phyloP scores from a whole-genome alignment of 2,888 invertebrate species.

The Diadegma fenestrale region DNA sequence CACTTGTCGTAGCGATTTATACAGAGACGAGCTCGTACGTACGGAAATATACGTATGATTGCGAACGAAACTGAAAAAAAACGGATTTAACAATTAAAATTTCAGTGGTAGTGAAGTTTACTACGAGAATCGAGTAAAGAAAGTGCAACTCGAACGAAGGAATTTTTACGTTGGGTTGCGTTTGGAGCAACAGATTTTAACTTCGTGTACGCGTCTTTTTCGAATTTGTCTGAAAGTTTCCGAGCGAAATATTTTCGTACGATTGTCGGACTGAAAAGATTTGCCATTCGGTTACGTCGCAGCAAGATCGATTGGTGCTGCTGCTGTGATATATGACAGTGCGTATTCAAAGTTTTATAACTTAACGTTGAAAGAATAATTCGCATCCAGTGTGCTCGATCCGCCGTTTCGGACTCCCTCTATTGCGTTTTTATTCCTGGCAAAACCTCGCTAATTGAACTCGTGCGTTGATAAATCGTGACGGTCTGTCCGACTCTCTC shows the following conservation, averaged over 20 bases:
- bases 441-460: slow-evolving; percentile 53
- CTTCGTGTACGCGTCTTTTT: slow-evolving; percentile 13
- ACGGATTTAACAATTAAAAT: not conserved
- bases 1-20: not conserved
- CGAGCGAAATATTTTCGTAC: slow-evolving; percentile 35
- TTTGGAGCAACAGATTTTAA: not conserved
- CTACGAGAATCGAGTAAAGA: not conserved
- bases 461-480: slow-evolving; percentile 53
- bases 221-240: slow-evolving; percentile 20
- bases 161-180: not conserved
- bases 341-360: not conserved
- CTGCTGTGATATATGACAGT: not conserved
- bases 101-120: slow-evolving; percentile 1
- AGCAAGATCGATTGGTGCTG: not conserved
- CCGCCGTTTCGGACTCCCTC: slow-evolving; percentile 1
- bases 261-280: not conserved
- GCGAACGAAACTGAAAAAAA: not conserved
- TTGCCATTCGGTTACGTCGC: slow-evolving; percentile 12
- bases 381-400: not conserved
- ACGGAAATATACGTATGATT: not conserved
- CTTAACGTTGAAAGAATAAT: not conserved
- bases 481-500: slow-evolving; percentile 29
- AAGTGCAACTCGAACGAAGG: not conserved
- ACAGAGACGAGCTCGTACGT: not conserved
- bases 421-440: slow-evolving; percentile 29